phyloP scores from a whole-genome alignment of 2,888 invertebrate genomes.

The Morpho deidamia region DNA sequence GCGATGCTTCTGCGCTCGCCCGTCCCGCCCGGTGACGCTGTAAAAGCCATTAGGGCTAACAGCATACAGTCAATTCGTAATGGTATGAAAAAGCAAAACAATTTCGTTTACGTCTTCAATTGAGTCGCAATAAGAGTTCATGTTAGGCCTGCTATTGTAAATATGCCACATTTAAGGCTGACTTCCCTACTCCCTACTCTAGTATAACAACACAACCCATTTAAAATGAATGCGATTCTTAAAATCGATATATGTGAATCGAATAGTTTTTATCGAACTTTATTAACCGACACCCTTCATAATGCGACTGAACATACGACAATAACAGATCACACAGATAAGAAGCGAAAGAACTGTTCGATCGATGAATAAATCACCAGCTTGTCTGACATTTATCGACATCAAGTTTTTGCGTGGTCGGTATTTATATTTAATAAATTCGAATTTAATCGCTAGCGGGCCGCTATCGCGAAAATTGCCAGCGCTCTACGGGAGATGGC shows the following conservation, averaged over 20 bases:
- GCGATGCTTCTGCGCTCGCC: no score
- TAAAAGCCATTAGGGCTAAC: no score
- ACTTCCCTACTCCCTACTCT: no score
- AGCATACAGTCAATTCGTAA: no score
- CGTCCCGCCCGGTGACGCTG: no score
- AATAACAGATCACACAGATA: slow-evolving; percentile 51
- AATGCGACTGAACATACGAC: slow-evolving; percentile 23
- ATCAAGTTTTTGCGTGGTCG: slow-evolving; percentile 50
- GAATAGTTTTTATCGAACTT: slow-evolving; percentile 16
- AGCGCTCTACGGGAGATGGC: slow-evolving; percentile 58
- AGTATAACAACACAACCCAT: no score
- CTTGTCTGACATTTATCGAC: slow-evolving; percentile 50
- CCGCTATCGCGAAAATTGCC: slow-evolving; percentile 66
- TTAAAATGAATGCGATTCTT: background rate
- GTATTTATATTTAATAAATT: slow-evolving; percentile 60
- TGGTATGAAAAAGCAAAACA: no score
- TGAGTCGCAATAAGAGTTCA: no score
- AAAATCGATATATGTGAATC: slow-evolving; percentile 9
- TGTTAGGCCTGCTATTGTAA: no score
- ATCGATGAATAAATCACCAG: slow-evolving; percentile 65
- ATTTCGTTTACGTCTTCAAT: no score
- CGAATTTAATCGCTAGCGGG: slow-evolving; percentile 54
- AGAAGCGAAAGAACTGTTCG: slow-evolving; percentile 59
- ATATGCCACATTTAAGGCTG: no score
- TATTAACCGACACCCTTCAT: slow-evolving; percentile 23